Evolutionary conservation across 2,888 invertebrate genomes (phyloP), one percentile per base, ranked within the genome.

Genomic region (Amphipyra tragopoginis): DNA sequence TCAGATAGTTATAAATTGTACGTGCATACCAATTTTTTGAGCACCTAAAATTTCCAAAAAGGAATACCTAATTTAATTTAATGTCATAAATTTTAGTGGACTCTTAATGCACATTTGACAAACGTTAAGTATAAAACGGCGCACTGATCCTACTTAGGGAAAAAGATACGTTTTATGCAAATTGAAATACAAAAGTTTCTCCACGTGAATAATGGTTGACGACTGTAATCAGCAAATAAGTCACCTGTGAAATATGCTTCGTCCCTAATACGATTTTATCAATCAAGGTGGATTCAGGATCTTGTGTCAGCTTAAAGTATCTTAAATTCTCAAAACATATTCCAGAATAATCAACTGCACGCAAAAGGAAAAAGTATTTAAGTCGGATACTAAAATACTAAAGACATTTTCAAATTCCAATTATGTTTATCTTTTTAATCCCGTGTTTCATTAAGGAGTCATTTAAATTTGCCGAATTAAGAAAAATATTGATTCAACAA

Each of bases 121-220:
- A 75, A 59, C 66, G 73, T 80, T 21, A 21, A 79, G 76, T 76
- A 79, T 75, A 82, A 81, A 75, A 68, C 47, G 60, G 60, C 72
- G 40, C 65, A 48, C 60, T 40, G 81, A 87, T 84, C 84, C 78
- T 75, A 44, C 79, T 85, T 71, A 70, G 58, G 75, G 90, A 90
- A 88, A 88, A 87, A 81, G 69, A 62, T 48, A 65, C 67, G 77
- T 85, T 86, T 82, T 86, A 87, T 82, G 80, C 80, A 83, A 84
- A 86, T 85, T 84, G 79, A 79, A 81, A 77, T 73, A 53, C 61
- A 73, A 75, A 77, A 75, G 61, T 73, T 33, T 78, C 61, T 21
- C 54, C 42, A 15, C 33, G 44, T 50, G 44, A 60, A 62, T 67
- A 68, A 74, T 60, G 51, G 50, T 34, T 33, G 43, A 43, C 47